Evolutionary conservation across 2,888 invertebrate genomes (phyloP).

Genomic region (Himalopsyche anomala): DNA sequence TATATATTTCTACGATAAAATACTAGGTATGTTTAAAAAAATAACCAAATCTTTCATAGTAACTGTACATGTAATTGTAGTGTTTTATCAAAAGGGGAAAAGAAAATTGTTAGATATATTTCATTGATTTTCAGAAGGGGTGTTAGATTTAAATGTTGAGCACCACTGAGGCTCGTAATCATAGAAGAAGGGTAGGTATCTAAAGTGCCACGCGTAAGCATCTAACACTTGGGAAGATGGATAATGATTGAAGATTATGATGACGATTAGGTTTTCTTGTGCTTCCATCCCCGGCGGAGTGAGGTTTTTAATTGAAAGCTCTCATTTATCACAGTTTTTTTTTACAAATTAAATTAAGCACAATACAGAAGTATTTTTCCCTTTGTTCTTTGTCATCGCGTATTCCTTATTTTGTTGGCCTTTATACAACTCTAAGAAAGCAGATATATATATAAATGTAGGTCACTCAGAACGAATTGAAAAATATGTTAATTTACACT

Average conservation of each 20-base stretch:
- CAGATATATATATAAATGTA: too few species aligned
- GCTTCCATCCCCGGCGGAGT: background rate
- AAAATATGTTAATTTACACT: background rate
- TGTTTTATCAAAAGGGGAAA: too few species aligned
- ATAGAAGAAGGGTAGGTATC: slow-evolving; percentile 43
- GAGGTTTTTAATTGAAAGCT: slow-evolving; percentile 48
- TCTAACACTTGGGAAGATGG: slow-evolving; percentile 45
- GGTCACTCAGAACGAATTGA: background rate
- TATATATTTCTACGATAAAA: too few species aligned
- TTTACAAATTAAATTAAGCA: slow-evolving; percentile 38
- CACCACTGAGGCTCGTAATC: background rate
- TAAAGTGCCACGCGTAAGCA: slow-evolving; percentile 45
- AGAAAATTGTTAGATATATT: too few species aligned
- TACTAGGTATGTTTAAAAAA: too few species aligned
- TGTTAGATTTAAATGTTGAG: background rate
- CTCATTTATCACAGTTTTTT: slow-evolving; percentile 27
- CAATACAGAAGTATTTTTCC: slow-evolving; percentile 33
- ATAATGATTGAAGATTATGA: slow-evolving; percentile 58
- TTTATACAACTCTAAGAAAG: background rate
- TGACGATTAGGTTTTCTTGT: slow-evolving; percentile 46
- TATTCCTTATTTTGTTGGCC: slow-evolving; percentile 20
- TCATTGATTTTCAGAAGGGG: background rate
- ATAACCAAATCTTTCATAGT: too few species aligned
- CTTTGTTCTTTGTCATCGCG: slow-evolving; percentile 16
- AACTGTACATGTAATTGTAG: too few species aligned